Evolutionary conservation across 2,888 invertebrate species (phyloP), one percentile per base, ranked within the genome.

Genomic region (Lottia gigantea): DNA sequence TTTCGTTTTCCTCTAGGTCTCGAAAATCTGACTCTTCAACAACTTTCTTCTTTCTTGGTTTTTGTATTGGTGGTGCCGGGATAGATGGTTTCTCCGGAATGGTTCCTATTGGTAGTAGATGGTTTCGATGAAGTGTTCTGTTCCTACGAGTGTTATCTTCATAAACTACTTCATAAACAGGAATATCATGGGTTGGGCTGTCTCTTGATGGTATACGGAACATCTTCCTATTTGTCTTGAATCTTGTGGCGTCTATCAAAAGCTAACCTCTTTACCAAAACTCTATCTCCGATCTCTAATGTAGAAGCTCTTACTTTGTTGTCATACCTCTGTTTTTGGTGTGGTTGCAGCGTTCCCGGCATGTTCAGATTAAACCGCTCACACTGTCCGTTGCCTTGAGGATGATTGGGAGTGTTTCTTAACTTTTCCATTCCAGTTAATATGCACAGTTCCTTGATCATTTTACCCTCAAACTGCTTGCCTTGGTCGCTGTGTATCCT

Each of bases 301-400:
- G 23, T 23, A 8, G 55, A 7, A 11, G 55, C 55, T 55, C 55
- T 55, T 23, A 11, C 55, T 8, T 23, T n/a, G 6, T 11, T 55
- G 12, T 55, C 55, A 11, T 55, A 55, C 8, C n/a, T 19, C 8
- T 11, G 4, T 55, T 62, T 62, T 19, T 62, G 62, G n/a, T 62
- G 19, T 16, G 26, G 25, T 19, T 31, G 62, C 40, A 71, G 64
- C 67, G 70, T 70, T 40, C 46, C 45, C 40, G 67, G 40, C 47
- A 70, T 25, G n/a, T 67, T 73, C 16, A 64, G 49, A 49, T 73
- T 73, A 45, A 73, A 62, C 15, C 73, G n/a, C 61, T 73, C 70
- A 40, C 62, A 55, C 49, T 72, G 66, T 19, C 72, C 72, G 46
- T 68, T 72, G 16, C 71, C 71, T 62, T 72, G 68, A 6, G 68